Percentiles rank a stretch among this genome's conserved stretches.
phyloP scores from a whole-genome alignment of 2,113 vertebrate genomes.

The Myodes glareolus region DNA sequence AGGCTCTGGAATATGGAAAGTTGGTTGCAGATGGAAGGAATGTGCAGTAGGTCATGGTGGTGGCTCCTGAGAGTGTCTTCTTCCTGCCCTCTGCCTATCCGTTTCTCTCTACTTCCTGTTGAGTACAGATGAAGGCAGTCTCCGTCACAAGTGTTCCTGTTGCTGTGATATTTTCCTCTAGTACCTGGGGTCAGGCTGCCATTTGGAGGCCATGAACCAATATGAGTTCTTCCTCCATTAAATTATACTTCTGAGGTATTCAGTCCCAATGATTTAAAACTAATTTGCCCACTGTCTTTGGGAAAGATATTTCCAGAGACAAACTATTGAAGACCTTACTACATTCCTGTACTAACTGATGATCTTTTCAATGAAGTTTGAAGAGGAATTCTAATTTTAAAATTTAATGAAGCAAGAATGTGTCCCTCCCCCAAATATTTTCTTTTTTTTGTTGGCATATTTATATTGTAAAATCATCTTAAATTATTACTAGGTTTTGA shows the following conservation, averaged over 20 bases:
- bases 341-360: neutral
- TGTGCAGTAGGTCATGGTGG: neutral
- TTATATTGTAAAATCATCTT: neutral
- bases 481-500: neutral
- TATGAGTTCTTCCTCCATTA: neutral
- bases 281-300: neutral
- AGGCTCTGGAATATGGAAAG: neutral
- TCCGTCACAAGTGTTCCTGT: neutral
- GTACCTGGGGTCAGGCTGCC: neutral
- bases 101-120: neutral
- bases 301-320: conserved; percentile 32
- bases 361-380: neutral
- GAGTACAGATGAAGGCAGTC: neutral
- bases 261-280: neutral
- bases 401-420: neutral
- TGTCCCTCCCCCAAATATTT: neutral
- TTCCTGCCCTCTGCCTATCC: neutral
- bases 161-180: neutral
- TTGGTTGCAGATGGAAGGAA: neutral
- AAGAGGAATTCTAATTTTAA: conserved; percentile 23
- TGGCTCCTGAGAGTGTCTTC: neutral
- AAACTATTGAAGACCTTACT: neutral
- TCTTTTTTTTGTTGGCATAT: neutral
- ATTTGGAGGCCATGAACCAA: neutral
- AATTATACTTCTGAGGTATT: neutral